Percentiles rank a stretch among this genome's conserved stretches.
phyloP scores from a whole-genome alignment of 2,888 invertebrate species.

The Standfussiana lucernea region DNA sequence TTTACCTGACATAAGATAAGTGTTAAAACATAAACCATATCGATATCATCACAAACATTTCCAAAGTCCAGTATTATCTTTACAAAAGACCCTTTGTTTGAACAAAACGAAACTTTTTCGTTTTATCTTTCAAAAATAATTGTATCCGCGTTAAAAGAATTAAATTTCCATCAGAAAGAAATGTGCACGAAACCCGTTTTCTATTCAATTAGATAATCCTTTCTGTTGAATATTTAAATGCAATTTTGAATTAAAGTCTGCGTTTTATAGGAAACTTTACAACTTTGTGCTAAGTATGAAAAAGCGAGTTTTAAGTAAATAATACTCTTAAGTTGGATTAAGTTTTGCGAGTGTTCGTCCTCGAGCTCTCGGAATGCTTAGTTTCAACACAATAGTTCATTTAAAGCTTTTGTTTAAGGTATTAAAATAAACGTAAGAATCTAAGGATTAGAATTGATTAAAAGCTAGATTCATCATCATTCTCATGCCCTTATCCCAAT shows the following conservation, averaged over 20 bases:
- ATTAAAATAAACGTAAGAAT: background rate
- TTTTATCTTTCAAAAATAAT: slow-evolving; percentile 59
- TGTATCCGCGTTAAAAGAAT: slow-evolving; percentile 59
- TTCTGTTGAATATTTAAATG: slow-evolving; percentile 65
- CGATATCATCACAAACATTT: background rate
- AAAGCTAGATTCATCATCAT: no score
- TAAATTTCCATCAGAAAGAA: slow-evolving; percentile 55
- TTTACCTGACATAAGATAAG: no score
- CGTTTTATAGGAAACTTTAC: slow-evolving; percentile 43
- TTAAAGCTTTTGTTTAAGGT: background rate
- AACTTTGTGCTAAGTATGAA: slow-evolving; percentile 26
- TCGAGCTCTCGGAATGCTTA: background rate
- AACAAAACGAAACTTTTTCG: slow-evolving; percentile 56
- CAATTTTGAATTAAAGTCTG: slow-evolving; percentile 55
- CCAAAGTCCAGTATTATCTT: background rate
- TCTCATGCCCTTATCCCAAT: no score
- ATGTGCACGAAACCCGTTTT: slow-evolving; percentile 61
- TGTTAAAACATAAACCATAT: slow-evolving; percentile 1
- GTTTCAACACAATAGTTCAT: slow-evolving; percentile 3
- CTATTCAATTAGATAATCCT: slow-evolving; percentile 67
- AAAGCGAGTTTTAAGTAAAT: slow-evolving; percentile 31
- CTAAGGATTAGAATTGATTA: background rate
- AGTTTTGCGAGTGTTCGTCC: slow-evolving; percentile 10
- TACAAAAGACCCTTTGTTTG: slow-evolving; percentile 59
- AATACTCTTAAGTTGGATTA: slow-evolving; percentile 20